Conservation (phyloP, 2,888 invertebrate species). For the Campoletis raptor region DNA sequence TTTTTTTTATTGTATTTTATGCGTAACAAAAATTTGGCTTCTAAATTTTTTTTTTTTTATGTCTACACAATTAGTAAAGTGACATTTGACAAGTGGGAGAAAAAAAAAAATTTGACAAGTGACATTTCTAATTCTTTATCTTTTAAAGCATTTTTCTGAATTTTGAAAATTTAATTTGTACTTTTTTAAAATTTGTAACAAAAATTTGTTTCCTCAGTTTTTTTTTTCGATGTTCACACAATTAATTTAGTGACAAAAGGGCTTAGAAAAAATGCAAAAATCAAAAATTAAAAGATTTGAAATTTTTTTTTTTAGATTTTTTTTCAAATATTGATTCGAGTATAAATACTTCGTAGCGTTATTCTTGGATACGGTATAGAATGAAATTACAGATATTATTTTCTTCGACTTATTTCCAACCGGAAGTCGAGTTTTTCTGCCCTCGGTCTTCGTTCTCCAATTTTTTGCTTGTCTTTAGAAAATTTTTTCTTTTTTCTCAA, state of each 20-base stretch:
- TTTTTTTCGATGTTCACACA: not conserved
- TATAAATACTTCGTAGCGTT: not conserved
- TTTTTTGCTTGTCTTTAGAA: not conserved
- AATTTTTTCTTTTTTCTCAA: not conserved
- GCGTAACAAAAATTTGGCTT: no score
- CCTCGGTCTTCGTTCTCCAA: conserved; percentile 11
- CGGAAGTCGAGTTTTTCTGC: conserved; percentile 47
- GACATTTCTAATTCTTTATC: no score
- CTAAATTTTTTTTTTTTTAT: no score
- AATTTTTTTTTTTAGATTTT: no score
- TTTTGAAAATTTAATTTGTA: no score
- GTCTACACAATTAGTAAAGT: no score
- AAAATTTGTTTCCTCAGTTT: not conserved
- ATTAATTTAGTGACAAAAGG: not conserved
- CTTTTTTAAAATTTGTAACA: not conserved
- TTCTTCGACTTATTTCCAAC: conserved; percentile 31
- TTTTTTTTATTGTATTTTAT: no score
- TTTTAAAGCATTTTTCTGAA: no score
- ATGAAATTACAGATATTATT: conserved; percentile 54
- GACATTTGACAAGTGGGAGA: no score
- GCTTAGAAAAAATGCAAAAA: not conserved
- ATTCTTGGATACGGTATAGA: not conserved
- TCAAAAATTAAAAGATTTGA: not conserved
- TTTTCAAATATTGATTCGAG: not conserved
- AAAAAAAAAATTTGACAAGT: no score